Base-by-base conservation (phyloP, 2,888 invertebrate species). In the Lamproptera curius region DNA sequence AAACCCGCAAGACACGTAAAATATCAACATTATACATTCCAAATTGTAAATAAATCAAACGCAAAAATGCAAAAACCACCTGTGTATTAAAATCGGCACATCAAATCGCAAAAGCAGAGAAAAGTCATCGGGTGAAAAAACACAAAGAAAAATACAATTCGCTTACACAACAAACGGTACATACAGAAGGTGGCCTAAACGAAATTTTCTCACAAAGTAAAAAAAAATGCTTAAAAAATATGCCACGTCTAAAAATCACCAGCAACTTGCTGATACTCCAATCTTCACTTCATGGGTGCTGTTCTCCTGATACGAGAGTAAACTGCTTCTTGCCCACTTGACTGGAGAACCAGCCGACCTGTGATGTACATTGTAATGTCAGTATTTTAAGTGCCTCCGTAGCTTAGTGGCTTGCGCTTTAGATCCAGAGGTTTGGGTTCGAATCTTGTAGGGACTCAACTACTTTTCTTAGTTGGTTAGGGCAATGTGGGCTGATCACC, bases 271-370 rank as follows among this genome's bases (percentile, higher is more conserved):
- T 36, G 23, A n/a, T n/a, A n/a, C 35, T 16, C 51, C 16, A 39
- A 54, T 31, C 50, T n/a, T 70, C 68, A 84, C 60, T 85, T 85
- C 62, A 83, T 76, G 0, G 83, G 81, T 2, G 77, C 72, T 1
- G 82, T 74, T 16, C 85, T 66, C 6, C 85, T 54, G 13, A 82
- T 64, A 16, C 85, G 62, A 6, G 76, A 55, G 40, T 73, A 76
- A 1, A 73, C 54, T 1, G 61, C 44, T 5, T 83, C 85, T 77
- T 81, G 56, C 38, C 51, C 9, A 51, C 53, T 1, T 54, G 42
- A 45, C 58, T 63, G 0, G 79, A 67, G 51, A 66, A 78, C 82
- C 83, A 85, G 15, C 75, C 73, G 28, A 82, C 75, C 81, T 85
- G 65, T 0, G 39, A 48, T 35, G n/a, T n/a, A n/a, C n/a, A n/a